phyloP scores from a whole-genome alignment of 2,888 invertebrate genomes.

The Crocallis elinguaria region DNA sequence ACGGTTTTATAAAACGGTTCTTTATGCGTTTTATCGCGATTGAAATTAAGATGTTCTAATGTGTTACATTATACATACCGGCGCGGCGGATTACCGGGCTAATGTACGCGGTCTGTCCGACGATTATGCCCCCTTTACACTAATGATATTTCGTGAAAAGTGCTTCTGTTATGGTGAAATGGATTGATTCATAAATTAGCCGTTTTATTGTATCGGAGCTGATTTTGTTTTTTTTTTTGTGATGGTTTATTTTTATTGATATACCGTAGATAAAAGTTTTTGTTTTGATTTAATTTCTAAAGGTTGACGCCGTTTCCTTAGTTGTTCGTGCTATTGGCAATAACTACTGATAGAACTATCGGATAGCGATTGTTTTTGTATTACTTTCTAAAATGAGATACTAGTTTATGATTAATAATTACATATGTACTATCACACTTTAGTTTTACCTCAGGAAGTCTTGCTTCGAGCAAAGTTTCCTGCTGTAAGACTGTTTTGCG shows the following conservation, averaged over 20 bases:
- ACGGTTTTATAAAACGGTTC: conserved; percentile 69
- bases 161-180: conserved; percentile 28
- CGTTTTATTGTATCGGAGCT: background rate
- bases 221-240: background rate
- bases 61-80: conserved; percentile 51
- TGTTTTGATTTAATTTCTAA: conserved; percentile 6
- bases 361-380: no score
- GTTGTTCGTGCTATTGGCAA: background rate
- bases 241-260: conserved; percentile 15
- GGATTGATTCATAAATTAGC: conserved; percentile 52
- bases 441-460: no score
- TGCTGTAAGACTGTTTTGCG: no score
- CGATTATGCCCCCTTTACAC: conserved; percentile 15
- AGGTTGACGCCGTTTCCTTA: background rate
- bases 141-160: conserved; percentile 26
- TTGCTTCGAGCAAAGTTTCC: no score
- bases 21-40: conserved; percentile 75
- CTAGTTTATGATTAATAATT: no score
- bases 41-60: conserved; percentile 79
- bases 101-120: conserved; percentile 12
- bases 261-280: conserved; percentile 39
- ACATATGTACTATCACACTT: no score
- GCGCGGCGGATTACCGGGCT: conserved; percentile 25
- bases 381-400: no score
- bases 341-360: no score